Evolutionary conservation across 2,113 vertebrate species (phyloP), one percentile per base, ranked within the genome.

Genomic region (Gadus chalcogrammus): DNA sequence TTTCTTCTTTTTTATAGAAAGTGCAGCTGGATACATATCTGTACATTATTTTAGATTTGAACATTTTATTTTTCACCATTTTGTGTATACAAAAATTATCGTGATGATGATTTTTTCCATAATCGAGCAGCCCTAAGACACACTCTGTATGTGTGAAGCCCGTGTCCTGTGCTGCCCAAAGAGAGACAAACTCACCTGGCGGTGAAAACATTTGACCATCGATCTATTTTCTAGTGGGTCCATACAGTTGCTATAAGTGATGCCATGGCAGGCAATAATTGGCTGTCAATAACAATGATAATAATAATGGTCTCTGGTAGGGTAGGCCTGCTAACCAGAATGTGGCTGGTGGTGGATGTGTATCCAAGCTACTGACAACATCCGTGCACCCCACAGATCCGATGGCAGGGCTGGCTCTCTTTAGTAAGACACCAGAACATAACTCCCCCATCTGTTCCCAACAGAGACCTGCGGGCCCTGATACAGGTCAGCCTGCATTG

Each of bases 401-500:
- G 1, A 58, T n/a, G 55, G 56, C 55, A 28, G 66, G 4, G 24
- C 4, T 61, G 68, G 38, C 17, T 15, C 58, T 12, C 28, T 75
- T 67, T 68, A 17, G 69, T 22, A 64, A 4, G 64, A 70, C 52
- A 71, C 58, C 55, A 28, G 1, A 18, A 27, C 27, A 20, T 5
- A 35, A 62, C 28, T 62, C 0, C 8, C 56, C 64, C 66, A 73
- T 62, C 61, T 24, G 61, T 15, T 12, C 31, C 17, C 22, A 13
- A 62, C 64, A 75, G 65, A 81, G 18, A 67, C 62, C 64, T 52
- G 72, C 58, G 55, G 60, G 20, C 35, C 2, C 42, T 68, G 48
- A 79, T 56, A 24, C 53, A 27, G 69, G 67, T 53, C 31, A 5
- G 53, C 0, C 35, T 78, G 63, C 64, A 60, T 73, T 76, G 71